Evolutionary conservation across 2,888 invertebrate species (phyloP).

Genomic region (Petrolisthes cinctipes): DNA sequence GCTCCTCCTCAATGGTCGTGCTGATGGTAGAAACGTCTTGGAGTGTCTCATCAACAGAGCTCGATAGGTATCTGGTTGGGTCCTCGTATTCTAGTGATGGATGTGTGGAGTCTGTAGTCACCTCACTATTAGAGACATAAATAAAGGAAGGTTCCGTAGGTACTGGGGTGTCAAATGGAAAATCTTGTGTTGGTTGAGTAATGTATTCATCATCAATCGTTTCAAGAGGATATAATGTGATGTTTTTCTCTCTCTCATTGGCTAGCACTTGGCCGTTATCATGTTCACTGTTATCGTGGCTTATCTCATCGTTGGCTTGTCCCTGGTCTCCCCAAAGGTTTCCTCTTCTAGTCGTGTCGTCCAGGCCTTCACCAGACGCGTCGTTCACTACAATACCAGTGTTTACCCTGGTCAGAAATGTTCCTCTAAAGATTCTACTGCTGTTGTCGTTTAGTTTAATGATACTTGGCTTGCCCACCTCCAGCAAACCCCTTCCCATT

Average conservation of each 20-base stretch:
- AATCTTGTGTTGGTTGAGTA: too few species aligned
- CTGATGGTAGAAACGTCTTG: too few species aligned
- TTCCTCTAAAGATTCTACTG: background rate
- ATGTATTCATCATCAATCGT: background rate
- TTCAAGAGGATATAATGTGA: background rate
- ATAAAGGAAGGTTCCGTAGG: too few species aligned
- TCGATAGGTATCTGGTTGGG: too few species aligned
- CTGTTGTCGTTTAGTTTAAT: background rate
- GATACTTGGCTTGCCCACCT: too few species aligned
- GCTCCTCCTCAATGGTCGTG: too few species aligned
- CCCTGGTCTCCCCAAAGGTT: background rate
- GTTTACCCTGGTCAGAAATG: background rate
- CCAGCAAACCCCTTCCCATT: background rate
- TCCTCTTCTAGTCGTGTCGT: background rate
- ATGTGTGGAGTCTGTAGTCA: too few species aligned
- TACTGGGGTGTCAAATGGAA: too few species aligned
- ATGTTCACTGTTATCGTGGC: background rate
- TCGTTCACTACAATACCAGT: background rate
- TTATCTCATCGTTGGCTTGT: background rate
- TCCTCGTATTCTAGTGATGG: background rate
- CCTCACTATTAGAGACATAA: too few species aligned
- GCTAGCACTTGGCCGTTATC: background rate
- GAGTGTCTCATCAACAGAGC: too few species aligned
- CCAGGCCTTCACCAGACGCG: background rate
- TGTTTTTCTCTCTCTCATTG: background rate